Base-by-base conservation (phyloP, 2,113 vertebrate species). In the Pogonocichla stellata region DNA sequence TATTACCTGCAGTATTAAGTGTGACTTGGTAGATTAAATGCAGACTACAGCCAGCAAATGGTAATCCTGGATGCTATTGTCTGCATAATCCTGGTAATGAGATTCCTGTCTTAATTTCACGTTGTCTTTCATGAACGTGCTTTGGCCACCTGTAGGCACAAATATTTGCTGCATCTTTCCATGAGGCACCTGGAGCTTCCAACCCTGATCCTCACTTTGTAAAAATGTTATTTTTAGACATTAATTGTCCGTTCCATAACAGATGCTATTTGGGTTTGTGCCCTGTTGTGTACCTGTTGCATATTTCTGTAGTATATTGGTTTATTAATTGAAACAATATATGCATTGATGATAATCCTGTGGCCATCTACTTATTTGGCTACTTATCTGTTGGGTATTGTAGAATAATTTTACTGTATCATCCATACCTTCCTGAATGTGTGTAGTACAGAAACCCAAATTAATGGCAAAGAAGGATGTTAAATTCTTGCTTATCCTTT, bases 51-150 rank as follows among this genome's bases (percentile, higher is more conserved):
- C 28, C 1, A 9, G 43, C 61, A 93, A 95, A 67, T 40, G 26
- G 28, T 86, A 86, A 93, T 95, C 57, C 70, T 42, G 36, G 14
- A 48, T 72, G 36, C 69, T 85, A 36, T 93, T 95, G 89, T 93
- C 80, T 96, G 22, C 0, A 2, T 94, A 95, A 89, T 95, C 80
- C 69, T 42, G 25, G 12, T 86, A 95, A 96, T 6, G 6, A 81
- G 89, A 93, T 92, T 95, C 48, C 48, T 33, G 22, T 83, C 83
- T 86, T 54, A 45, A 8, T 88, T 93, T 90, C 9, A 7, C 0
- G 0, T 67, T 34, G 45, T 70, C 36, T 89, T 88, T 86, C 12
- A 5, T 75, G 64, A 53, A 45, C 56, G 48, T 53, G 20, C 73
- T 75, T 79, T 1, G 10, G 60, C 57, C 65, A 79, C 61, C 36